phyloP scores from a whole-genome alignment of 2,888 invertebrate species.

The Stenoptilia bipunctidactyla region DNA sequence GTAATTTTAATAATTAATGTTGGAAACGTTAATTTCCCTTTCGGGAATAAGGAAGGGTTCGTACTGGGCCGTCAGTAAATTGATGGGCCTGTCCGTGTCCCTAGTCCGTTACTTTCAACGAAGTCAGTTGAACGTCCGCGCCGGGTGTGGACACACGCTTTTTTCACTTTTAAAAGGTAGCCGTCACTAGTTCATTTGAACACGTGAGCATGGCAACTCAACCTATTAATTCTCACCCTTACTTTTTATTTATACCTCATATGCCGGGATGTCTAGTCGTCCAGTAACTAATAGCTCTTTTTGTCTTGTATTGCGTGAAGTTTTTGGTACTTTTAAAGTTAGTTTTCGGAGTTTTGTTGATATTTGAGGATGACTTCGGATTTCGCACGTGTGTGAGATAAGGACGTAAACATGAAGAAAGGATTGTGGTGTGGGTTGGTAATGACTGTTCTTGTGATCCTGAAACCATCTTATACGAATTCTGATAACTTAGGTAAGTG shows the following conservation, averaged over 20 bases:
- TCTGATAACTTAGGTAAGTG: constrained; percentile 55
- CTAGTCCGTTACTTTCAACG: neutral
- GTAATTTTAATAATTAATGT: neutral
- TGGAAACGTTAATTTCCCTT: neutral
- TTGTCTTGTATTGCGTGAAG: too few species aligned
- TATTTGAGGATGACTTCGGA: too few species aligned
- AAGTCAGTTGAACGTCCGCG: constrained; percentile 2
- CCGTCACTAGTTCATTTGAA: neutral
- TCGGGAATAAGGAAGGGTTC: neutral
- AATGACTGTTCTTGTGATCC: constrained; percentile 30
- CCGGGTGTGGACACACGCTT: neutral
- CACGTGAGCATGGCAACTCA: too few species aligned
- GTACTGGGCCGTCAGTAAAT: constrained; percentile 45
- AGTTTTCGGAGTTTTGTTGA: too few species aligned
- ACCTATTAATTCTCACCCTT: too few species aligned
- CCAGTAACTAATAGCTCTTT: too few species aligned
- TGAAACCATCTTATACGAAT: constrained; percentile 49
- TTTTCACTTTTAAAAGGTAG: neutral
- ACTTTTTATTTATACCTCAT: too few species aligned
- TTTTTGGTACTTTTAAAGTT: too few species aligned
- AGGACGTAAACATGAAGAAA: too few species aligned
- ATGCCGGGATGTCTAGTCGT: too few species aligned
- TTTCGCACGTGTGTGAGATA: too few species aligned
- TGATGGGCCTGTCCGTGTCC: constrained; percentile 51
- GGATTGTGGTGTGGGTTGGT: neutral